Conservation (phyloP, 2,113 vertebrate genomes). For the Syrmaticus mikado region DNA sequence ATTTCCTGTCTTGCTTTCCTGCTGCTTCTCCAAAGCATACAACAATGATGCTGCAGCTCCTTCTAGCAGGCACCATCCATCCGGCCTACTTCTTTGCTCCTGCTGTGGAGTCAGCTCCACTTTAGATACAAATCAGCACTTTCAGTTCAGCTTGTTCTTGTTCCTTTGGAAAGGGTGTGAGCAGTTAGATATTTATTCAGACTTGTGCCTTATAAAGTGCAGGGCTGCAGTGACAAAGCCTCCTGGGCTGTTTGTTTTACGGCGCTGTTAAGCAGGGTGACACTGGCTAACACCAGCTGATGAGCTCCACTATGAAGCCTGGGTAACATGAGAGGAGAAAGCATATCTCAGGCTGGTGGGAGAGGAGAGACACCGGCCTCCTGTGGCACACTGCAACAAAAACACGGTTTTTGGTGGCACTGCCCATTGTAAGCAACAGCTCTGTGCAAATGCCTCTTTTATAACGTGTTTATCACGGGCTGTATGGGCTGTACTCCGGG, state of each 20-base stretch:
- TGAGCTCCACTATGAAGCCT: constrained; percentile 13
- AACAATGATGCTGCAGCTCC: neutral
- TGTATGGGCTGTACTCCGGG: neutral
- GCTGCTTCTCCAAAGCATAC: neutral
- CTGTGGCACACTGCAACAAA: neutral
- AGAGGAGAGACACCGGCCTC: neutral
- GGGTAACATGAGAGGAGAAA: neutral
- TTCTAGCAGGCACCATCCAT: neutral
- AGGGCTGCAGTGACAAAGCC: neutral
- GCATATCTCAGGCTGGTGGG: neutral
- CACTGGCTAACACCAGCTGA: neutral
- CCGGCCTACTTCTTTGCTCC: neutral
- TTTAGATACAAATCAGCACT: constrained; percentile 38
- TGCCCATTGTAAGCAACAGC: neutral
- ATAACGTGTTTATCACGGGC: constrained; percentile 30
- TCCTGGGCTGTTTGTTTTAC: constrained; percentile 29
- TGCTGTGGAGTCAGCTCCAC: neutral
- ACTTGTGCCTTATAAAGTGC: constrained; percentile 33
- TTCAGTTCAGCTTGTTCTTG: constrained; percentile 38
- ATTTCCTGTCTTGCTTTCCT: neutral
- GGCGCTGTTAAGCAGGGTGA: neutral
- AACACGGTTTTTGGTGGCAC: neutral
- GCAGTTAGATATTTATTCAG: constrained; percentile 54
- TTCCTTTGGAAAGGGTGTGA: constrained; percentile 46
- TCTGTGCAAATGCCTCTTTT: constrained; percentile 42